phyloP scores from a whole-genome alignment of 2,113 vertebrate species.

The Megaceryle torquata region DNA sequence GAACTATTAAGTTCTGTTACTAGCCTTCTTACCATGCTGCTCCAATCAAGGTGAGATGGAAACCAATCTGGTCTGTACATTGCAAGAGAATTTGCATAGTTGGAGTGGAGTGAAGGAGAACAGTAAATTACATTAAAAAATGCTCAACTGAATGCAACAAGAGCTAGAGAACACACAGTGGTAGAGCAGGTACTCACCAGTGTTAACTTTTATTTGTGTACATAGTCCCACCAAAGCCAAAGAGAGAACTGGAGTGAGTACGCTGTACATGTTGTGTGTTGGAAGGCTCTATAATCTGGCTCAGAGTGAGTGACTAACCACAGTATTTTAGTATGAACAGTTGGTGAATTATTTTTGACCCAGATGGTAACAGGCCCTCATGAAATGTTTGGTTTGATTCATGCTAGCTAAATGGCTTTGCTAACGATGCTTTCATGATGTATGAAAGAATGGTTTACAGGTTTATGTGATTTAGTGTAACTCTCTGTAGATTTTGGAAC shows the following conservation, averaged over 20 bases:
- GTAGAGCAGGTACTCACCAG: neutral
- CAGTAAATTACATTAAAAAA: neutral
- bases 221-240: neutral
- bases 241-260: neutral
- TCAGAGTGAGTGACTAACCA: neutral
- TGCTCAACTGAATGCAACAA: neutral
- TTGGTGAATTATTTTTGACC: constrained; percentile 40
- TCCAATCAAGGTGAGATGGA: neutral
- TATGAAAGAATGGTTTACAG: neutral
- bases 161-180: neutral
- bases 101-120: neutral
- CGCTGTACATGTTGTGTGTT: neutral
- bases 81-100: neutral
- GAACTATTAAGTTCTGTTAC: neutral
- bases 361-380: neutral
- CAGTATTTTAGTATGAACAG: neutral
- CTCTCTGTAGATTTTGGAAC: neutral
- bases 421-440: neutral
- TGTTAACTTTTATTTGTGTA: neutral
- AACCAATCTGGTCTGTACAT: neutral
- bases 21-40: neutral
- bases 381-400: neutral
- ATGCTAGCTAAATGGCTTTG: neutral
- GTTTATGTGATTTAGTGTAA: neutral
- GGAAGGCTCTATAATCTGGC: neutral